Evolutionary conservation across 2,797 vertebrate species (phyloP), one percentile per base, ranked within the genome.

Genomic region (Vultur gryphus): DNA sequence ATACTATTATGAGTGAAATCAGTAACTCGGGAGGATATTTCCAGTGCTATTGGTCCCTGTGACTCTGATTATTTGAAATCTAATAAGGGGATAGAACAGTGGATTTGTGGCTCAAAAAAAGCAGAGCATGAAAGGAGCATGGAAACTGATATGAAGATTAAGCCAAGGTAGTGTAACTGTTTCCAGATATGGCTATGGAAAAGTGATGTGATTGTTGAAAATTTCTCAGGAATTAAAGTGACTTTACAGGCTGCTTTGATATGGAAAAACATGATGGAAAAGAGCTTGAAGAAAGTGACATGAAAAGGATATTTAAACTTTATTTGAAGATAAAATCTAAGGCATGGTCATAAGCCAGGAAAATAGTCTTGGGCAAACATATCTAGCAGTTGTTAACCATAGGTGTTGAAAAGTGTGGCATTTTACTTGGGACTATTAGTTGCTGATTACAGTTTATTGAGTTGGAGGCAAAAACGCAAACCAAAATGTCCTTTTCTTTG

Each of bases 291-390:
- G 66, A 77, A 94, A 88, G 58, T 83, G 31, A 66, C 64, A 71
- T 7, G 2, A 73, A 88, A 90, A 88, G 41, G n/a, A 35, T 94
- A 73, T 95, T 83, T 77, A 73, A 87, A 87, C 72, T 77, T 86
- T 49, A 79, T 89, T 91, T 95, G 76, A 84, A 89, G 69, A 78
- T 93, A 59, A 93, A 93, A 78, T 91, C n/a, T 71, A 77, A 93
- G 35, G 13, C n/a, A 59, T 49, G 59, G 48, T 95, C 23, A 33
- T 90, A 89, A 89, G 41, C 64, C 79, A 81, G 82, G 87, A 90
- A 92, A 91, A 89, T n/a, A 65, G 37, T 48, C 77, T 81, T 69
- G 46, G 69, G 26, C 61, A 79, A 90, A 89, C 16, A 25, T 71
- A 75, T 35, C 46, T 72, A 79, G 43, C 25, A 52, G 31, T 82